phyloP scores from a whole-genome alignment of 2,888 invertebrate species.

The Frankliniella fusca region DNA sequence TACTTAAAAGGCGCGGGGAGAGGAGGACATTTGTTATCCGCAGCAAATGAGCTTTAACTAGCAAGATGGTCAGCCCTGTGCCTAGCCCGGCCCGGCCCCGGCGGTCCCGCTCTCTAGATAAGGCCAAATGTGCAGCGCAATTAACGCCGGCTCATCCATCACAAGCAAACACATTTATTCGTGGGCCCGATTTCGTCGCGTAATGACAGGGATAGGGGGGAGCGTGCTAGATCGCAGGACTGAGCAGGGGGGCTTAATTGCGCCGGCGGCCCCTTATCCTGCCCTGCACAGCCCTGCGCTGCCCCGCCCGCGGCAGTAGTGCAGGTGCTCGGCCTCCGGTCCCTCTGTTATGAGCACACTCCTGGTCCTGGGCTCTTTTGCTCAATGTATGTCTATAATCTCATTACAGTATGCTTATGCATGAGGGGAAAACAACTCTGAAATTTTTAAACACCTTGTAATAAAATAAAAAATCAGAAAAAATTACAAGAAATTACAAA shows the following conservation, averaged over 20 bases:
- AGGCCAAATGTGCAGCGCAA: neutral
- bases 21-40: conserved; percentile 2
- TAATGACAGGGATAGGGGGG: too few species aligned
- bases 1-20: neutral
- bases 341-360: too few species aligned
- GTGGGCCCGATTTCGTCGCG: too few species aligned
- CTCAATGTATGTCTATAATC: too few species aligned
- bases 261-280: neutral
- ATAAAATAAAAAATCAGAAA: too few species aligned
- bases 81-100: neutral
- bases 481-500: too few species aligned
- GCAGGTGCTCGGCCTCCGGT: neutral
- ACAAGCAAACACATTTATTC: neutral
- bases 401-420: too few species aligned
- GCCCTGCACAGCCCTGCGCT: too few species aligned
- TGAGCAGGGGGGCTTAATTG: neutral
- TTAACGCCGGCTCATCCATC: neutral
- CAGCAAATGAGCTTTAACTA: conserved; percentile 17
- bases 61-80: neutral
- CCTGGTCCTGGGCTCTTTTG: neutral
- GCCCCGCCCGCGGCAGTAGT: neutral
- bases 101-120: neutral
- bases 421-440: too few species aligned
- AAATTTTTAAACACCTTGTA: too few species aligned
- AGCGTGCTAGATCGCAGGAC: neutral